Conservation (phyloP, 2,113 vertebrate species). For the Chiloscyllium plagiosum region DNA sequence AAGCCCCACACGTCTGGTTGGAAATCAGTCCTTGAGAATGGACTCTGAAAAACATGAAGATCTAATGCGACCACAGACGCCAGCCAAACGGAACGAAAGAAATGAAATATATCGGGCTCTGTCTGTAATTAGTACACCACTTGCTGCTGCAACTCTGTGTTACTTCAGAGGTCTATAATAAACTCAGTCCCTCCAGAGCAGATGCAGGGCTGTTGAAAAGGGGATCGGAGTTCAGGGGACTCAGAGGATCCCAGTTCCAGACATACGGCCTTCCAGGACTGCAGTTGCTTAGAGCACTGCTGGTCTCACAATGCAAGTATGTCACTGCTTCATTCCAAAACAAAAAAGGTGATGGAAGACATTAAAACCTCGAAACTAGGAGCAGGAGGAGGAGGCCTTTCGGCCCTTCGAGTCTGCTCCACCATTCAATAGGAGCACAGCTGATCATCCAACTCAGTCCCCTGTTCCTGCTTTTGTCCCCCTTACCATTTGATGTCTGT, state of each 20-base stretch:
- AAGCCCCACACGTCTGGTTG: neutral
- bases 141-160: neutral
- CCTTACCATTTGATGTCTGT: no score
- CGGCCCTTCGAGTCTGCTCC: no score
- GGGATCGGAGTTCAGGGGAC: neutral
- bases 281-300: neutral
- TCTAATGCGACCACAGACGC: neutral
- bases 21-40: neutral
- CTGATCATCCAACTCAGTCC: no score
- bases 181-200: neutral
- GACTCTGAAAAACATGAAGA: neutral
- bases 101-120: neutral
- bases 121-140: neutral
- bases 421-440: no score
- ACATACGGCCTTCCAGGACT: neutral
- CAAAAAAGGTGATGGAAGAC: neutral
- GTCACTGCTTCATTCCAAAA: neutral
- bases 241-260: neutral
- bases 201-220: neutral
- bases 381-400: no score
- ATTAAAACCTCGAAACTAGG: no score
- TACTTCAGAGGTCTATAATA: neutral
- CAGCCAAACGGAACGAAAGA: constrained; percentile 11
- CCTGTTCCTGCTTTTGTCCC: no score
- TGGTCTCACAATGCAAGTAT: neutral